These are phyloP conservation scores for Typhlichthys subterraneus DNA, from an alignment of 2,797 vertebrate species.

Conservation along the genomic window DNA sequence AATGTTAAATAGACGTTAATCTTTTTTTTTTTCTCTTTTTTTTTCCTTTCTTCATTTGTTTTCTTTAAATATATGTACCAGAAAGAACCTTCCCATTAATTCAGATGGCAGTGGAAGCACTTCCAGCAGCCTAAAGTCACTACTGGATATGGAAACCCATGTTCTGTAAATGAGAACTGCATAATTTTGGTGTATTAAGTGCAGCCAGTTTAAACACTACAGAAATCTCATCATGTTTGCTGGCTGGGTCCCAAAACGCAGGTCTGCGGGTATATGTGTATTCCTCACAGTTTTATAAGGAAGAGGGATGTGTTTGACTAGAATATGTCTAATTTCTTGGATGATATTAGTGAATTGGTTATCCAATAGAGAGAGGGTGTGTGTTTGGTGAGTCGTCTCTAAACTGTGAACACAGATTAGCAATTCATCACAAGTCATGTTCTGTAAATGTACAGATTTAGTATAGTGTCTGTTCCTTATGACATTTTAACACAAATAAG, in stretches of 20 bases:
- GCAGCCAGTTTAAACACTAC: neutral
- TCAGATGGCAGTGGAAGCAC: neutral
- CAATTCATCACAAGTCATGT: constrained; percentile 41
- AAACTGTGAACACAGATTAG: constrained; percentile 32
- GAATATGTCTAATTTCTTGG: constrained; percentile 4
- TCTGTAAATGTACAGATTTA: constrained; percentile 13
- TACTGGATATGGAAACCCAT: neutral
- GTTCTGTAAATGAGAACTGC: constrained; percentile 2
- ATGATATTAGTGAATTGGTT: constrained; percentile 29
- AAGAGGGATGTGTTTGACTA: constrained; percentile 20
- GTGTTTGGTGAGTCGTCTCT: constrained; percentile 4
- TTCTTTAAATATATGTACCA: constrained; percentile 20
- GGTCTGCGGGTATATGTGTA: neutral
- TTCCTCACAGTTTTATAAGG: too few species aligned
- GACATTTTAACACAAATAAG: constrained; percentile 31
- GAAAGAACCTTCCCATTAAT: constrained; percentile 3
- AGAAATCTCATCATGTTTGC: constrained; percentile 11
- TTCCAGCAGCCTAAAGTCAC: neutral
- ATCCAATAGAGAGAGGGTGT: constrained; percentile 22
- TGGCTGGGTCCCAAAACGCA: neutral
- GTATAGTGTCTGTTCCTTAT: neutral
- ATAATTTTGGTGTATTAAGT: neutral
- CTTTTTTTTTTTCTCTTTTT: constrained; percentile 6
- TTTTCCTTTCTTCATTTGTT: neutral
- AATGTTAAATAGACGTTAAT: constrained; percentile 15